Base-by-base conservation (phyloP, 2,797 vertebrate genomes). In the Euthynnus affinis region DNA sequence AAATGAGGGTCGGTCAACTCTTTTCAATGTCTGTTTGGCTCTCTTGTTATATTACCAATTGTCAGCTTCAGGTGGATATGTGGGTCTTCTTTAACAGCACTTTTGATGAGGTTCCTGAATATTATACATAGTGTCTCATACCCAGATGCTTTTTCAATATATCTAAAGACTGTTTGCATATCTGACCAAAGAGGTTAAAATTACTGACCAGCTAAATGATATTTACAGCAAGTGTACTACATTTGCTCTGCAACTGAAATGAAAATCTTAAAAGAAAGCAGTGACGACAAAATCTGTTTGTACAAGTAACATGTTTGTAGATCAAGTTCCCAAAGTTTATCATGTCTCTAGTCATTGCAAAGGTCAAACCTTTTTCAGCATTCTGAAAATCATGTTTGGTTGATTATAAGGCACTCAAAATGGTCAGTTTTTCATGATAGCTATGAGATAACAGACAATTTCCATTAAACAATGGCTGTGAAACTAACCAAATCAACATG, bases 1-100 rank as follows among this genome's bases (percentile, higher is more conserved):
- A 84, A 87, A 81, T 78, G 2, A 42, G 57, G 68, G 70, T 80
- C 48, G 10, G 58, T 46, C 52, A 20, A 72, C 62, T 79, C 72
- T 64, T 80, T 79, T 76, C 65, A 81, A 63, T 83, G 76, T 82
- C 25, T 73, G 71, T 88, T 73, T 23, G 56, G 37, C 64, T 71
- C 37, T 56, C 27, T 55, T 22, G 29, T 46, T 53, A 46, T n/a
- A 12, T 55, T 46, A 29, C 53, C 58, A 70, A 61, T 75, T 68
- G 67, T 77, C 37, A 75, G 63, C 29, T 73, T 68, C 42, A 61
- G 37, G 49, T 59, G 29, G 32, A 58, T 80, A 48, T 37, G 48
- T 48, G 64, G 37, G 22, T 63, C 51, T 62, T 60, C 3, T 17
- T 68, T 17, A 15, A 56, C 27, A 29, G 49, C 20, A 37, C 37